phyloP scores from a whole-genome alignment of 2,888 invertebrate species.

The Pristionchus maxplancki region DNA sequence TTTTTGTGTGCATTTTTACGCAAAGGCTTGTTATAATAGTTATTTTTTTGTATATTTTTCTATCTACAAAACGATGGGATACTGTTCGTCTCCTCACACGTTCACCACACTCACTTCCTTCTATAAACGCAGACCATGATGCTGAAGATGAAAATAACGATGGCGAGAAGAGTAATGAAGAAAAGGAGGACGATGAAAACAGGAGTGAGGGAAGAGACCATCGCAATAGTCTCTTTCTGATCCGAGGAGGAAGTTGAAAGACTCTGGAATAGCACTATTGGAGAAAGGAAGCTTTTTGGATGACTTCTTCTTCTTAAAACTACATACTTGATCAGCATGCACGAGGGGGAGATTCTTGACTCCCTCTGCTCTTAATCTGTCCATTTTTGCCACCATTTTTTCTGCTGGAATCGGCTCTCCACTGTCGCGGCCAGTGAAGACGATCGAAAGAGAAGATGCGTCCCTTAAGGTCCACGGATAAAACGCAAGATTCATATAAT shows the following conservation, averaged over 20 bases:
- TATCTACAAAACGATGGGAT: too few relatives aligned
- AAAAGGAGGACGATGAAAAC: slow-evolving; percentile 3
- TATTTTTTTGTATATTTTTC: too few relatives aligned
- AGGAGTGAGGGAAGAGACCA: slow-evolving; percentile 8
- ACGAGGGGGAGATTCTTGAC: neutral
- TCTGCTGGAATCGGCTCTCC: slow-evolving; percentile 46
- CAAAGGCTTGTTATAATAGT: too few relatives aligned
- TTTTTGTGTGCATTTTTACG: too few relatives aligned
- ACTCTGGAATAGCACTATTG: neutral
- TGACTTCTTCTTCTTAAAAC: too few relatives aligned
- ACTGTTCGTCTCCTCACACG: too few relatives aligned
- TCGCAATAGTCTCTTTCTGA: neutral
- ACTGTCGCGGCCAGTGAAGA: slow-evolving; percentile 35
- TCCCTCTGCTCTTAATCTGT: slow-evolving; percentile 46
- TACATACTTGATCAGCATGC: neutral
- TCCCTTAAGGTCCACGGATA: too few relatives aligned
- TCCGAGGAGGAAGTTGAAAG: neutral
- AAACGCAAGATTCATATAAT: too few relatives aligned
- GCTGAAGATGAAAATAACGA: slow-evolving; percentile 25
- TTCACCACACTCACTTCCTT: neutral
- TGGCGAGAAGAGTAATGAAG: neutral
- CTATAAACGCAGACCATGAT: slow-evolving; percentile 29
- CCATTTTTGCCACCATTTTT: slow-evolving; percentile 47
- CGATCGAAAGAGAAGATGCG: neutral
- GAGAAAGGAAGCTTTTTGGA: too few relatives aligned